Conservation (phyloP, 2,797 vertebrate genomes). For the Amblyopsis hoosieri region DNA sequence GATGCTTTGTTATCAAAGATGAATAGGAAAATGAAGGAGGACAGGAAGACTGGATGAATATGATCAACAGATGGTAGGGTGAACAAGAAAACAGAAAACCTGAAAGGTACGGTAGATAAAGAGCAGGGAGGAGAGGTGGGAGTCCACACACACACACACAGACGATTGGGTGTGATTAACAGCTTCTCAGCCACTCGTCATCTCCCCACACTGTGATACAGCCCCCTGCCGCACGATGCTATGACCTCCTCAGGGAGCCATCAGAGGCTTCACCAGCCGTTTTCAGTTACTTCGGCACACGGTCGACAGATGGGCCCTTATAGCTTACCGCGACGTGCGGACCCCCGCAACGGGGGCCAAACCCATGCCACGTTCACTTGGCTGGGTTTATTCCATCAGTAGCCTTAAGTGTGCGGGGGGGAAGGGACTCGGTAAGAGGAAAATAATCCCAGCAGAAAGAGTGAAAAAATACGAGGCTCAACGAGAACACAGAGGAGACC, state of each 20-base stretch:
- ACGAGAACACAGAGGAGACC: constrained; percentile 23
- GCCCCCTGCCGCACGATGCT: constrained; percentile 31
- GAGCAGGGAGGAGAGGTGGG: neutral
- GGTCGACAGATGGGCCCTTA: constrained; percentile 62
- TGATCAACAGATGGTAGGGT: neutral
- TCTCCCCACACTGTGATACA: constrained; percentile 43
- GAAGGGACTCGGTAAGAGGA: constrained; percentile 35
- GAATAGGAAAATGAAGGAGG: neutral
- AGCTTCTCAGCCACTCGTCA: constrained; percentile 45
- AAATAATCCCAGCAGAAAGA: neutral
- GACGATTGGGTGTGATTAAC: constrained; percentile 40
- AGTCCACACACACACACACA: neutral
- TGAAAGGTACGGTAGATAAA: constrained; percentile 7
- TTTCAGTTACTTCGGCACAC: constrained; percentile 52
- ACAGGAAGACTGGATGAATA: neutral
- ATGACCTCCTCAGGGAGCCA: constrained; percentile 54
- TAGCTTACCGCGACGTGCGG: constrained; percentile 44
- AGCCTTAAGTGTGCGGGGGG: constrained; percentile 31
- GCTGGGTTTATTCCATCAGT: constrained; percentile 46
- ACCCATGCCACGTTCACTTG: constrained; percentile 40
- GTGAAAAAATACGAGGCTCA: constrained; percentile 37
- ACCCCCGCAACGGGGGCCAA: constrained; percentile 34
- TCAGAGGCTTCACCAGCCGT: constrained; percentile 52
- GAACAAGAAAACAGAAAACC: constrained; percentile 8
- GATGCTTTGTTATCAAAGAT: neutral